Evolutionary conservation across 23 tunicate genomes (phyloP).

Genomic region (Aplidium turbinatum): DNA sequence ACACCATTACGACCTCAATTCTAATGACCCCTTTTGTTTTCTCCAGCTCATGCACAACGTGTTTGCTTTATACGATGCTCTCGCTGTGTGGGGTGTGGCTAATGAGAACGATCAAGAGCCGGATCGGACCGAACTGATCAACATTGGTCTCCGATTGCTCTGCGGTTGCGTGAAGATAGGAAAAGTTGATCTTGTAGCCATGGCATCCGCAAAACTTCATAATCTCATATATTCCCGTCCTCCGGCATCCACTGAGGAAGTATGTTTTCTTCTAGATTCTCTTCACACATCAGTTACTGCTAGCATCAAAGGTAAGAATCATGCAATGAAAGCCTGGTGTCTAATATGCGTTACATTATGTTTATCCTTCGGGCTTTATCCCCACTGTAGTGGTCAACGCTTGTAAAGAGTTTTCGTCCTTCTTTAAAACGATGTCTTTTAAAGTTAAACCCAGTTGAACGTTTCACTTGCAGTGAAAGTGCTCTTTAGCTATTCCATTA

Average conservation of each 20-base stretch:
- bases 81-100: slow-evolving; percentile 66
- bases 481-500: too few species aligned
- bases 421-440: too few species aligned
- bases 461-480: too few species aligned
- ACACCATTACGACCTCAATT: too few species aligned
- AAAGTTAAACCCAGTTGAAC: too few species aligned
- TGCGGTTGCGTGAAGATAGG: slow-evolving; percentile 64
- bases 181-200: slow-evolving; percentile 68
- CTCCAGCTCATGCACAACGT: slow-evolving; percentile 68
- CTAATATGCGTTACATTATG: too few species aligned
- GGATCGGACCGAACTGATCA: slow-evolving; percentile 71
- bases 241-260: slow-evolving; percentile 66
- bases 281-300: slow-evolving; percentile 39
- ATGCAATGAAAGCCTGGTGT: too few species aligned
- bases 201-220: slow-evolving; percentile 88
- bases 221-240: slow-evolving; percentile 70
- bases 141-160: slow-evolving; percentile 64
- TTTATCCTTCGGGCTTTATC: too few species aligned
- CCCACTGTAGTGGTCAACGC: too few species aligned
- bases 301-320: slow-evolving; percentile 75
- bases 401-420: too few species aligned
- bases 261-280: slow-evolving; percentile 57
- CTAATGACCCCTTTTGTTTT: neutral
- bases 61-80: slow-evolving; percentile 68
- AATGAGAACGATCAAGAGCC: slow-evolving; percentile 15